Evolutionary conservation across 2,797 vertebrate species (phyloP).

Genomic region (Sitta carolinensis): DNA sequence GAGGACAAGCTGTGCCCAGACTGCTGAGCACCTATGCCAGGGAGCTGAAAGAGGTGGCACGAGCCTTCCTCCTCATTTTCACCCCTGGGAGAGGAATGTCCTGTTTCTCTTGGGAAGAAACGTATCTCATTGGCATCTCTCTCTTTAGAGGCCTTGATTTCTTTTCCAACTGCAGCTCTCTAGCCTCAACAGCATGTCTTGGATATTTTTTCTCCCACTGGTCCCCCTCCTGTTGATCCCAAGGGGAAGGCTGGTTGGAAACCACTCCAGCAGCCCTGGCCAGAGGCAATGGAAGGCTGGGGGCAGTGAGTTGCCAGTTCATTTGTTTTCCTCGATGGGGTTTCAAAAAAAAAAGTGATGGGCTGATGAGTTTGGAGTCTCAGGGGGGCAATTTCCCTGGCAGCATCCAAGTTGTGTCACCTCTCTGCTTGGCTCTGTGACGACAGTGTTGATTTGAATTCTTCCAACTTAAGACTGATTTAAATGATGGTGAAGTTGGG

Average conservation of each 20-base stretch:
- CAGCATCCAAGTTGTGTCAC: conserved; percentile 63
- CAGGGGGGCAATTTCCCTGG: conserved; percentile 59
- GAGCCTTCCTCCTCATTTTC: not conserved
- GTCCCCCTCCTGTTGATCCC: not conserved
- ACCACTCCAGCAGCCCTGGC: not conserved
- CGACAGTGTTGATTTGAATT: conserved; percentile 65
- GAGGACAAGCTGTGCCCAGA: not conserved
- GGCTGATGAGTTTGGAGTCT: conserved; percentile 46
- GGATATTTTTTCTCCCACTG: not conserved
- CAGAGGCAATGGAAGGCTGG: not conserved
- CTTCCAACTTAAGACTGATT: conserved; percentile 65
- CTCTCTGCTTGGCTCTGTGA: conserved; percentile 58
- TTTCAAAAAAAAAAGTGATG: conserved; percentile 3
- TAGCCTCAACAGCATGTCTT: not conserved
- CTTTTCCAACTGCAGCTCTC: conserved; percentile 46
- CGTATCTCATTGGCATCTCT: conserved; percentile 19
- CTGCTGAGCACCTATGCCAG: not conserved
- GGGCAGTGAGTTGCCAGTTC: not conserved
- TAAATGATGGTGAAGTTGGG: conserved; percentile 67
- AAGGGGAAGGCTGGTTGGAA: not conserved
- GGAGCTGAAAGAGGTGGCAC: not conserved
- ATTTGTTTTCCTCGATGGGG: not conserved
- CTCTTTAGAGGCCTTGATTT: conserved; percentile 40
- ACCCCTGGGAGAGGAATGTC: conserved; percentile 4
- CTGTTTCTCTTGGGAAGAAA: conserved; percentile 29